Base-by-base conservation (phyloP, 2,888 invertebrate genomes). In the Eurytoma californica region DNA sequence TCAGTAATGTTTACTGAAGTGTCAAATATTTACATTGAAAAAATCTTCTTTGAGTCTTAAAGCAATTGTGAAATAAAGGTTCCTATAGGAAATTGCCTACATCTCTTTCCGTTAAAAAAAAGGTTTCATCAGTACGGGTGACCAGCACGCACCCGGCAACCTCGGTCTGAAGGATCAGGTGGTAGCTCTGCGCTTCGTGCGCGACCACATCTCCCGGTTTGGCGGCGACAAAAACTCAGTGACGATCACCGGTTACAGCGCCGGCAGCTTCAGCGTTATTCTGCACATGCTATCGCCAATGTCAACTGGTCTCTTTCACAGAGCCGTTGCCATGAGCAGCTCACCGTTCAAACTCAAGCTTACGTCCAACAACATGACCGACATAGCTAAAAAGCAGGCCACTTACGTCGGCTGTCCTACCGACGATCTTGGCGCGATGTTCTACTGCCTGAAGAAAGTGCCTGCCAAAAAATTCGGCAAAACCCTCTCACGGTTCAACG, bases 91-190 rank as follows among this genome's bases (percentile, higher is more conserved):
- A 24, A 24, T 24, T 39, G 3, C 9, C 7, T 39, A 39, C 1
- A 39, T 9, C 30, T 39, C 9, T 39, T 39, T 39, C 39, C 39
- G 9, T 39, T 39, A 39, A 39, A 24, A 24, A 24, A 24, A 24
- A 91, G 94, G 94, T 2, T 93, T 93, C 84, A 84, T 94, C 51
- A 93, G 93, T 82, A 94, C 94, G 0, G 95, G 94, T 0, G 94
- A 94, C 68, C 90, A 91, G 63, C 90, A 92, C 67, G 93, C 94
- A 0, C 93, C 94, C 0, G 95, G 95, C 0, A 95, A 95, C 87
- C 92, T 93, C 82, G 95, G 94, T 0, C 88, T 94, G 51, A 95
- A 94, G 86, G 95, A 95, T 88, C 95, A 95, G 88, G 94, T 94
- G 3, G 89, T 91, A 12, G 93, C 93, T 0, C 86, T 95, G 80